A percentile compares a stretch with the other conserved stretches of the same genome.
Conservation (phyloP, 2,888 invertebrate genomes). For the Bellardia bayeri region DNA sequence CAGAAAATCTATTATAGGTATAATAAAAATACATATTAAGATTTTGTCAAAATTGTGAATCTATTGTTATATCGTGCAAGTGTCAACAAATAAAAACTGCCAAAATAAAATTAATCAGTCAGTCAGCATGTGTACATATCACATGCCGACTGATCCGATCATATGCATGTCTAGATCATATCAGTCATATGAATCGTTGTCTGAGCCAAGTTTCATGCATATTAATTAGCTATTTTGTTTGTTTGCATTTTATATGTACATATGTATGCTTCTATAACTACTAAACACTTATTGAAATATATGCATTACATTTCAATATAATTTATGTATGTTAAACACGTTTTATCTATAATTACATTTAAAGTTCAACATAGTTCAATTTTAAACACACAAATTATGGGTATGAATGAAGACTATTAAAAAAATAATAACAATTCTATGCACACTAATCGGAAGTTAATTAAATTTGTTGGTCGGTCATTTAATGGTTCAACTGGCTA, state of each 20-base stretch:
- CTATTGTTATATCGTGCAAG: no score
- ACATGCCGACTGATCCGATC: no score
- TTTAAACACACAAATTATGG: not conserved
- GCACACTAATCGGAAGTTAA: slow-evolving; percentile 67
- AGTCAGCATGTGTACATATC: no score
- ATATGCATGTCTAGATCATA: slow-evolving; percentile 5
- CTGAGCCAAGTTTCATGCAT: slow-evolving; percentile 38
- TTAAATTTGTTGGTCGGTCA: slow-evolving; percentile 26
- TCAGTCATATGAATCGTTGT: slow-evolving; percentile 37
- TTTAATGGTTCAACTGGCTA: slow-evolving; percentile 47
- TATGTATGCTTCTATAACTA: not conserved
- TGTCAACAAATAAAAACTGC: no score
- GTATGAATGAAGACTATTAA: not conserved
- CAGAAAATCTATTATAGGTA: no score
- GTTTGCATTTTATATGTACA: not conserved
- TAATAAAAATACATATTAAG: no score
- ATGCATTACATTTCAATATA: not conserved
- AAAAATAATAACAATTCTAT: slow-evolving; percentile 52
- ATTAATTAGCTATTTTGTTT: slow-evolving; percentile 7
- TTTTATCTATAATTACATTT: slow-evolving; percentile 41
- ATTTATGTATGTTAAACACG: slow-evolving; percentile 44
- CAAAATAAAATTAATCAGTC: no score
- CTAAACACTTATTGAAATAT: not conserved
- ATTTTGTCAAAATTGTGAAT: no score
- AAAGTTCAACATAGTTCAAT: slow-evolving; percentile 59